These are phyloP conservation scores for Sphaerophoria taeniata DNA, from an alignment of 2,888 invertebrate genomes.

Conservation along the genomic window DNA sequence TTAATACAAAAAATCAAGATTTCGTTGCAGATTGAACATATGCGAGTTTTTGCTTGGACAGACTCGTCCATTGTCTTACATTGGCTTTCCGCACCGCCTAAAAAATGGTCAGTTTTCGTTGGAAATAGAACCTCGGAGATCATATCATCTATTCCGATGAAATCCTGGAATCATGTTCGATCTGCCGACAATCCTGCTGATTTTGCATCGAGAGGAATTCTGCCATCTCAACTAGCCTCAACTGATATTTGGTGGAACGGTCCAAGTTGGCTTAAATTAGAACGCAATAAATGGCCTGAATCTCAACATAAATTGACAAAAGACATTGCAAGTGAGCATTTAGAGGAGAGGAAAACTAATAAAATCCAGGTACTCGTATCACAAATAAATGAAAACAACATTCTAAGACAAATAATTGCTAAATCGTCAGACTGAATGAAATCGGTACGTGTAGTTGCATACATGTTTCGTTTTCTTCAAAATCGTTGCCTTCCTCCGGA, in stretches of 20 bases:
- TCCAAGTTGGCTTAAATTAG: constrained; percentile 13
- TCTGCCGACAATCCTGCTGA: constrained; percentile 4
- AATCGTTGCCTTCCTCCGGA: not conserved
- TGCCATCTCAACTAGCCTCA: constrained; percentile 10
- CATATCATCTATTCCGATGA: no score
- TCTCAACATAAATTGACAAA: not conserved
- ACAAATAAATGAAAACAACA: not conserved
- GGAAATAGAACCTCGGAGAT: constrained; percentile 50
- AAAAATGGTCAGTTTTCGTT: constrained; percentile 34
- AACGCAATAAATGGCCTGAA: constrained; percentile 19
- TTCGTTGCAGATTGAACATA: no score
- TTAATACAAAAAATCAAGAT: no score
- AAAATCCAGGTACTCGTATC: constrained; percentile 18
- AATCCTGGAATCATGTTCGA: constrained; percentile 48
- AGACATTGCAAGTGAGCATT: not conserved
- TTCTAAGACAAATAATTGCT: constrained; percentile 1
- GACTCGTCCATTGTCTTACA: not conserved
- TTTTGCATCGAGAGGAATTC: constrained; percentile 50
- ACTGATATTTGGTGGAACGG: constrained; percentile 36
- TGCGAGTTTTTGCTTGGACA: constrained; percentile 6
- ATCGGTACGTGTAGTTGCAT: constrained; percentile 18
- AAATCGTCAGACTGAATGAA: constrained; percentile 27
- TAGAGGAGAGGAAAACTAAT: constrained; percentile 2
- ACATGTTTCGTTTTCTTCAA: constrained; percentile 1
- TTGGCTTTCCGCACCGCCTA: constrained; percentile 29